Evolutionary conservation across 2,888 invertebrate species (phyloP).

Genomic region (Ichneumoninae sp.): DNA sequence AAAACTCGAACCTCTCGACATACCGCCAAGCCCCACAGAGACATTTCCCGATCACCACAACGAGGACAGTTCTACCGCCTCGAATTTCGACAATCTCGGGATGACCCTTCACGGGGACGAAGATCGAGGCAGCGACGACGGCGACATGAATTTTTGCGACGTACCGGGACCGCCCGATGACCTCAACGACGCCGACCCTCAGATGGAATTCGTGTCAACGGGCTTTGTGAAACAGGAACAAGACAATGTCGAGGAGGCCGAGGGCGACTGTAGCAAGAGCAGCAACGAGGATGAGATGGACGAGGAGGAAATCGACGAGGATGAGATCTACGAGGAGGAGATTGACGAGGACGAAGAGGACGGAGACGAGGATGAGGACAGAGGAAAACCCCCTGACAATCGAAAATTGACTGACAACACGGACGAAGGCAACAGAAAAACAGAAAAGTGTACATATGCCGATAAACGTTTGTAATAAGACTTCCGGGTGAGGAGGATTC

Average conservation of each 20-base stretch:
- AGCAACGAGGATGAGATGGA: slow-evolving; percentile 70
- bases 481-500: neutral
- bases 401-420: slow-evolving; percentile 8
- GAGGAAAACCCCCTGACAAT: slow-evolving; percentile 25
- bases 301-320: slow-evolving; percentile 41
- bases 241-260: slow-evolving; percentile 80
- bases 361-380: slow-evolving; percentile 56
- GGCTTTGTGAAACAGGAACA: slow-evolving; percentile 83
- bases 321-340: slow-evolving; percentile 65
- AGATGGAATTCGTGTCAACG: slow-evolving; percentile 83
- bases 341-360: slow-evolving; percentile 68
- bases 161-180: slow-evolving; percentile 77
- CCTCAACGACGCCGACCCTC: slow-evolving; percentile 79
- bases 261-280: slow-evolving; percentile 74
- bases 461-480: slow-evolving; percentile 47
- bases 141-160: slow-evolving; percentile 76
- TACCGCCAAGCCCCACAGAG: slow-evolving; percentile 80
- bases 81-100: slow-evolving; percentile 78
- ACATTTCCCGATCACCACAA: slow-evolving; percentile 76
- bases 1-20: slow-evolving; percentile 80
- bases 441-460: slow-evolving; percentile 60
- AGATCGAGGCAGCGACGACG: slow-evolving; percentile 80
- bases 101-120: slow-evolving; percentile 79
- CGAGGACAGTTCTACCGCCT: slow-evolving; percentile 76
- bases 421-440: slow-evolving; percentile 37